Evolutionary conservation across 2,888 invertebrate genomes (phyloP).

Genomic region (Spisula subtruncata): DNA sequence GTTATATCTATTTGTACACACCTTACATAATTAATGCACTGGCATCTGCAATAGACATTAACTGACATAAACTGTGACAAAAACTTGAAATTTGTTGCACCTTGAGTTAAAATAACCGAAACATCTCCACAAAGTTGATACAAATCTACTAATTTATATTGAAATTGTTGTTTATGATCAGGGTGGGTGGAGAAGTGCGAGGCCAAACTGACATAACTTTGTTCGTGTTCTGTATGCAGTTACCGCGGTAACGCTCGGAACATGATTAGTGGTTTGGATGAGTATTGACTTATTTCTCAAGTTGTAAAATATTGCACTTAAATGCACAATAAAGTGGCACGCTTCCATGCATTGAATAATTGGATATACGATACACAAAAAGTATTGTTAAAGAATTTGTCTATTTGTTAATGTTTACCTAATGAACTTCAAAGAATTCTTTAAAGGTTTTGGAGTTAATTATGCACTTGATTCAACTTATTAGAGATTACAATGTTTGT

Average conservation of each 20-base stretch:
- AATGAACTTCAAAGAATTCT: constrained; percentile 13
- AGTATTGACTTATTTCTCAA: constrained; percentile 1
- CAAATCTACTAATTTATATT: background rate
- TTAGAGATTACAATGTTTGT: constrained; percentile 3
- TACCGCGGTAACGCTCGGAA: background rate
- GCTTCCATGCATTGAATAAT: background rate
- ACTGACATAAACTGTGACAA: no score
- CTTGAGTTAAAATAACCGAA: background rate
- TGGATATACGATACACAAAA: background rate
- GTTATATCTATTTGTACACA: no score
- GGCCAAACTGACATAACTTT: background rate
- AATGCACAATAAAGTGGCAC: background rate
- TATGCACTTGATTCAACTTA: background rate
- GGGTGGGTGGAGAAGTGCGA: background rate
- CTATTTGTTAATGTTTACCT: background rate
- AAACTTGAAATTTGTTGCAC: background rate
- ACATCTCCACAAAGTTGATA: background rate
- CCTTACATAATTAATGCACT: no score
- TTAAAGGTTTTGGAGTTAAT: background rate
- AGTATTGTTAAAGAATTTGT: no score
- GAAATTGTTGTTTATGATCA: background rate
- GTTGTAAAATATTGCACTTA: background rate
- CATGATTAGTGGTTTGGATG: background rate
- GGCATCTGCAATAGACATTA: no score
- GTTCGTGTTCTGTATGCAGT: background rate